phyloP scores from a whole-genome alignment of 2,888 invertebrate genomes.

The Charanyca ferruginea region DNA sequence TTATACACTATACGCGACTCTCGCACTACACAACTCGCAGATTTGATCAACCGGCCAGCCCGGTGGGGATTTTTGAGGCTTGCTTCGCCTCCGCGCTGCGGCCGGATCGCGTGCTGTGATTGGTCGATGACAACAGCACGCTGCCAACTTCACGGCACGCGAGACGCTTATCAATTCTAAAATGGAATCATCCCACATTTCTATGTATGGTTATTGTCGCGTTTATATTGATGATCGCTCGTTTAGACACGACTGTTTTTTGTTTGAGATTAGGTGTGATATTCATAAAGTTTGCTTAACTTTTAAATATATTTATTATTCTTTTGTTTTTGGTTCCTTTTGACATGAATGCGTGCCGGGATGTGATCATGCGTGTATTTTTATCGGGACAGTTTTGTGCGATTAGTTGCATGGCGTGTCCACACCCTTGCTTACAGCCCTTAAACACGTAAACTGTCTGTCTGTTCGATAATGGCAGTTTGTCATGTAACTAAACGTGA shows the following conservation, averaged over 20 bases:
- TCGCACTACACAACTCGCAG: conserved; percentile 86
- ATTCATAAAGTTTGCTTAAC: conserved; percentile 8
- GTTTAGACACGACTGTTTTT: conserved; percentile 30
- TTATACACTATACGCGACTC: conserved; percentile 87
- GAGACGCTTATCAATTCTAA: conserved; percentile 73
- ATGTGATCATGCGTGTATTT: conserved; percentile 75
- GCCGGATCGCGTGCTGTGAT: conserved; percentile 73
- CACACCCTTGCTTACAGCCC: conserved; percentile 51
- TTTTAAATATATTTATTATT: conserved; percentile 13
- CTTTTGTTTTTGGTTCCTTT: conserved; percentile 74
- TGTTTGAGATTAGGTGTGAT: conserved; percentile 14
- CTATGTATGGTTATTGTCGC: conserved; percentile 75
- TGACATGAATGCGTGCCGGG: conserved; percentile 67
- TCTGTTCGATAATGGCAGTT: conserved; percentile 38
- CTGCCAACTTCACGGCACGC: conserved; percentile 78
- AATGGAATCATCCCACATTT: conserved; percentile 76
- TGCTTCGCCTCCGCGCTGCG: conserved; percentile 87
- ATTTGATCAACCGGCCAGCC: conserved; percentile 79
- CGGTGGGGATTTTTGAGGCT: conserved; percentile 88
- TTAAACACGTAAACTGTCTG: conserved; percentile 28
- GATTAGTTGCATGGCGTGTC: conserved; percentile 62
- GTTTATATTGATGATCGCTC: conserved; percentile 38
- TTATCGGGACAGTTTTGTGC: conserved; percentile 57
- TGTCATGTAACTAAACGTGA: conserved; percentile 31
- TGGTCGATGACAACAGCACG: conserved; percentile 74